Evolutionary conservation across 30 jellyfish, hydroid and myxozoan species (phyloP), one percentile per base, ranked within the genome.

Genomic region (Hydra vulgaris): DNA sequence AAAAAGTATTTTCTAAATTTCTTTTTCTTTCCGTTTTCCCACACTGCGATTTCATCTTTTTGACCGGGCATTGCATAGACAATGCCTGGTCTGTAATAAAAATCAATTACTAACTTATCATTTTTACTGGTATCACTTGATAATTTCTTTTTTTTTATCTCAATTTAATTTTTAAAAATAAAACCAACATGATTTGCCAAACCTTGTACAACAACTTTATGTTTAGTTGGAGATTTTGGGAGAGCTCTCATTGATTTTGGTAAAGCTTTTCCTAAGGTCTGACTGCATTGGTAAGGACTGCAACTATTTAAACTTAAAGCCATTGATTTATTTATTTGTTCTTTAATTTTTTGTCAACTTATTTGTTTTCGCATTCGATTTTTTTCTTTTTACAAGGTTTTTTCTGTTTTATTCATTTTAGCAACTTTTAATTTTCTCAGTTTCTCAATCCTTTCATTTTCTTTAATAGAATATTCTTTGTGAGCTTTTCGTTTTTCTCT

Each of bases 41-140:
- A 81, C 23, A 72, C 70, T 24, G 89, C 40, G 61, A 82, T 73
- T 20, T 23, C 70, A 71, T 82, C 89, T 73, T 73, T 54, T 19
- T 24, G 73, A 74, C 87, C 78, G 55, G 89, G 89, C 88, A 82
- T 71, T 73, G 89, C 74, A 27, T 82, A 82, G 23, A 82, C 76
- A 21, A 72, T 82, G 66, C 52, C 89, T 71, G 89, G 77, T 26
- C 87, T 82, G 89, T 24, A 82, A 71, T 23, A 82, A 85, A 82
- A 82, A 40, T 40, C 61, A 40, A 40, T 40, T 40, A 40, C 61
- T 40, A 40, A 40, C 61, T 40, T 40, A 40, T 40, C 61, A 5
- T 40, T 40, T 40, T 40, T 40, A 12, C 61, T 40, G 61, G 12
- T 40, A 40, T 40, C 61, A 40, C 73, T 80, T 82, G 71, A 23